Evolutionary conservation across 2,113 vertebrate species (phyloP).

Genomic region (Leptodactylus fuscus): DNA sequence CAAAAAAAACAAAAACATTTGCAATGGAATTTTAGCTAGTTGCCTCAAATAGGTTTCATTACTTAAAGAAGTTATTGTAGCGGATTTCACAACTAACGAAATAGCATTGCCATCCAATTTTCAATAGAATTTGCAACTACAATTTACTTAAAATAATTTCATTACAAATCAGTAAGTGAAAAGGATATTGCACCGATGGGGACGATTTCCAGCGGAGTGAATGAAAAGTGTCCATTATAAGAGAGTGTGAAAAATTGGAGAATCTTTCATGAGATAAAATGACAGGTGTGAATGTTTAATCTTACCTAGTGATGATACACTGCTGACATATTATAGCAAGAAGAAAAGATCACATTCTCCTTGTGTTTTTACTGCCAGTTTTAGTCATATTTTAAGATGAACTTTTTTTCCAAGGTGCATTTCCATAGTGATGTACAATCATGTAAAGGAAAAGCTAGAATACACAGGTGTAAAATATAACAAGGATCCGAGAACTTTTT

Average conservation of each 20-base stretch:
- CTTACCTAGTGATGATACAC: slow-evolving; percentile 5
- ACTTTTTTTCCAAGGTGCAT: neutral
- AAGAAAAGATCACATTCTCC: neutral
- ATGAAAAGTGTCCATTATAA: slow-evolving; percentile 22
- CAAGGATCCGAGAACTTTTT: neutral
- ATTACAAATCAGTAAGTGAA: neutral
- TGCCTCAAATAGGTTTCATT: too few species aligned
- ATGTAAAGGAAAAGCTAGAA: neutral
- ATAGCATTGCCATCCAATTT: too few species aligned
- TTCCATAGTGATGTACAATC: neutral
- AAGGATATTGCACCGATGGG: neutral
- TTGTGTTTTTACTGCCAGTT: neutral
- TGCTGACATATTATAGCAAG: slow-evolving; percentile 6
- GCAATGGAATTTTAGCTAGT: too few species aligned
- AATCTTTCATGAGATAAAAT: slow-evolving; percentile 8
- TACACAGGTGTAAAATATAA: neutral
- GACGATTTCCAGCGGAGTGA: neutral
- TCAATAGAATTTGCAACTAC: neutral
- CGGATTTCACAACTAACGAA: too few species aligned
- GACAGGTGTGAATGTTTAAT: slow-evolving; percentile 25
- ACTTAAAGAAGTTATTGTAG: too few species aligned
- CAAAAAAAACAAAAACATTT: too few species aligned
- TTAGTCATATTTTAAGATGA: slow-evolving; percentile 5
- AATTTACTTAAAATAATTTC: neutral
- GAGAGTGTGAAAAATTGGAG: neutral